A percentile compares a stretch with the other conserved stretches of the same genome.
Conservation (phyloP, 2,888 invertebrate species). For the Thymelicus acteon region DNA sequence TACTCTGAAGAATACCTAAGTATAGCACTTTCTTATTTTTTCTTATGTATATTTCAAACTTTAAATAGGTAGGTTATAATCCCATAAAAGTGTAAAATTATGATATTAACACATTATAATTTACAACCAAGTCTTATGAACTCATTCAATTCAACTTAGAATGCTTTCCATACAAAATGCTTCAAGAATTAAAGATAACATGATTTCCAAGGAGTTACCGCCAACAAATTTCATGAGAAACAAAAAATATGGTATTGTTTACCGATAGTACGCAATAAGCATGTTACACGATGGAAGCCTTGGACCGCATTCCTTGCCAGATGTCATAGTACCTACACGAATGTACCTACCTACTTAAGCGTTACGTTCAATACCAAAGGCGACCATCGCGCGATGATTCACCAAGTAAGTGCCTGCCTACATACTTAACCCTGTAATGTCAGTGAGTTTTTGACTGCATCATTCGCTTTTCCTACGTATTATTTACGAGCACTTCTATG, state of each 20-base stretch:
- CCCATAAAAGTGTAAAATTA: too few species aligned
- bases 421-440: slow-evolving; percentile 18
- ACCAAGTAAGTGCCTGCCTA: slow-evolving; percentile 30
- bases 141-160: too few species aligned
- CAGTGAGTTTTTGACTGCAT: slow-evolving; percentile 12
- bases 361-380: slow-evolving; percentile 49
- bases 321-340: slow-evolving; percentile 66
- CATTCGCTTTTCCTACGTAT: slow-evolving; percentile 5
- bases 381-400: slow-evolving; percentile 40
- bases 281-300: slow-evolving; percentile 62
- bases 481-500: slow-evolving; percentile 43
- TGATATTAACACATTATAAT: too few species aligned
- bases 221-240: slow-evolving; percentile 22
- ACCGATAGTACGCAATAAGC: slow-evolving; percentile 61
- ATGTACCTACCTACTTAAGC: slow-evolving; percentile 41
- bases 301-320: slow-evolving; percentile 74
- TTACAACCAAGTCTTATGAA: too few species aligned
- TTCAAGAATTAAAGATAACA: not conserved
- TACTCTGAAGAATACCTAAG: too few species aligned
- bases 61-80: too few species aligned
- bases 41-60: too few species aligned
- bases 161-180: not conserved
- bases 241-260: slow-evolving; percentile 58
- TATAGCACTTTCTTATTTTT: too few species aligned
- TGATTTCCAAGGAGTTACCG: slow-evolving; percentile 1